Conservation (phyloP, 2,113 vertebrate species). For the Lonchura striata region DNA sequence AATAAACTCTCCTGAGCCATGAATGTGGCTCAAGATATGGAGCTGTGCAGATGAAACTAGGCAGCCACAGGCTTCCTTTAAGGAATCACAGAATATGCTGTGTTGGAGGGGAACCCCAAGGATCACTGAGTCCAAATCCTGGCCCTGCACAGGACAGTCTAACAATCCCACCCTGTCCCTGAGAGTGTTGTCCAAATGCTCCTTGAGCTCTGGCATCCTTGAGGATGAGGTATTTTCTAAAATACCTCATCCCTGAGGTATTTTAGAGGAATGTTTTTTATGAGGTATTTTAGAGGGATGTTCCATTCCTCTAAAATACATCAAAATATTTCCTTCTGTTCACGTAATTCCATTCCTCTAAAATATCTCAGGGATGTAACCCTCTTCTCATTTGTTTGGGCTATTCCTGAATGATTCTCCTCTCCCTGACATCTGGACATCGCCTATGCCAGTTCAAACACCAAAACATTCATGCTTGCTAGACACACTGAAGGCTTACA, state of each 20-base stretch:
- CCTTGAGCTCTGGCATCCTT: neutral
- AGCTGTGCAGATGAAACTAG: neutral
- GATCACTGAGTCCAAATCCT: neutral
- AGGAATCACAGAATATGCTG: neutral
- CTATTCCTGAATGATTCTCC: neutral
- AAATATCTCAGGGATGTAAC: neutral
- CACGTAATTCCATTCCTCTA: no score
- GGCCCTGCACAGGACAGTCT: neutral
- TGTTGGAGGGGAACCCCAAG: neutral
- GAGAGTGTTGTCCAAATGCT: rapidly evolving
- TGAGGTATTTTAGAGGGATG: no score
- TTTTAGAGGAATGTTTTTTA: no score
- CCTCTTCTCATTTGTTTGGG: neutral
- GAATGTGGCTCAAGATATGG: rapidly evolving
- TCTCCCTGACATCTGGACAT: neutral
- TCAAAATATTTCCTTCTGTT: no score
- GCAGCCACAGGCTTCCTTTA: neutral
- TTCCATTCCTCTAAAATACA: no score
- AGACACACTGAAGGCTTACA: neutral
- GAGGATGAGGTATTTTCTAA: no score
- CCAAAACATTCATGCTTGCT: neutral
- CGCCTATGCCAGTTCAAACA: neutral
- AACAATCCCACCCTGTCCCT: neutral
- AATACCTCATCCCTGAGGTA: neutral
- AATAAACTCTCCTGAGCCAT: neutral